A percentile compares a stretch with the other conserved stretches of the same genome.
Evolutionary conservation across 2,888 invertebrate species (phyloP).

Genomic region (Caenorhabditis sp.): DNA sequence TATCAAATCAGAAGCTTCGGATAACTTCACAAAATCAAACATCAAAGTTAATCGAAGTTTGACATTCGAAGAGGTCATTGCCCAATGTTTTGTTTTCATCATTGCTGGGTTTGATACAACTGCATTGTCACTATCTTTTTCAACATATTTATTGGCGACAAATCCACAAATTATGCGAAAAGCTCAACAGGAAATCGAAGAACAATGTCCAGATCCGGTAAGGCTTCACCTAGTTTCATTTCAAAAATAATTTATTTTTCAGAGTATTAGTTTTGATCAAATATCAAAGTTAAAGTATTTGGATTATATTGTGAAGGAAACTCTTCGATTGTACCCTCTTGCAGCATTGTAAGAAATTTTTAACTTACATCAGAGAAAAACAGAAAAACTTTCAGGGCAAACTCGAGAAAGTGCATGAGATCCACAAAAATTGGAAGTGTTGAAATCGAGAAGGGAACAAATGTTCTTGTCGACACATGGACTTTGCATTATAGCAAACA

Average conservation of each 20-base stretch:
- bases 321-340: conserved; percentile 44
- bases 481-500: conserved; percentile 10
- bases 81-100: conserved; percentile 72
- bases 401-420: conserved; percentile 31
- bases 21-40: conserved; percentile 9
- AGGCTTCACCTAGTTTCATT: too few species aligned
- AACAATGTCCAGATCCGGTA: conserved; percentile 25
- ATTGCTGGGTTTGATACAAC: conserved; percentile 75
- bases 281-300: conserved; percentile 46
- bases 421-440: conserved; percentile 56
- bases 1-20: conserved; percentile 15
- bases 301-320: conserved; percentile 49
- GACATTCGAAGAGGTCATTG: conserved; percentile 67
- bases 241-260: conserved; percentile 4
- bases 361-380: too few species aligned
- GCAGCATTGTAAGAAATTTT: conserved; percentile 46
- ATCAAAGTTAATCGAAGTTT: conserved; percentile 17
- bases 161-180: conserved; percentile 66
- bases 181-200: conserved; percentile 38
- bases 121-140: conserved; percentile 73
- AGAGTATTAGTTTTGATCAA: conserved; percentile 37
- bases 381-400: too few species aligned
- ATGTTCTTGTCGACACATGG: conserved; percentile 43
- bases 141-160: conserved; percentile 72
- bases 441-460: conserved; percentile 39